Evolutionary conservation across 2,888 invertebrate genomes (phyloP).

Genomic region (Apamea anceps): DNA sequence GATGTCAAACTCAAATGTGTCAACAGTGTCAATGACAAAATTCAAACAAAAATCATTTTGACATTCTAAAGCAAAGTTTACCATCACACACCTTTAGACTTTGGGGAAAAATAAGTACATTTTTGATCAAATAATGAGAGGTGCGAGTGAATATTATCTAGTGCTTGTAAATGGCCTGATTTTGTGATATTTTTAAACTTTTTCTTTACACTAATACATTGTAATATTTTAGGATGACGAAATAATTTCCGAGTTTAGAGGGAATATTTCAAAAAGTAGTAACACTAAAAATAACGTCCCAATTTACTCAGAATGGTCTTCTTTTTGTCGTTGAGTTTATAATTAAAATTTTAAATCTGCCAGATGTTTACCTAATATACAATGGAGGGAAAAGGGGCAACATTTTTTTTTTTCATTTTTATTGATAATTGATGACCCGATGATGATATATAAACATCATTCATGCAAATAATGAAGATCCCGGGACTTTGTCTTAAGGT

Average conservation of each 20-base stretch:
- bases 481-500: too few relatives aligned
- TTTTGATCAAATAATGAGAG: background rate
- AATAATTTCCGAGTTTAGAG: background rate
- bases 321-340: too few relatives aligned
- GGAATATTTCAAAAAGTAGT: background rate
- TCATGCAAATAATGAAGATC: too few relatives aligned
- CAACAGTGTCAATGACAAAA: constrained; percentile 34
- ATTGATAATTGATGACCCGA: too few relatives aligned
- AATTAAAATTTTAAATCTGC: too few relatives aligned
- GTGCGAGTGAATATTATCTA: background rate
- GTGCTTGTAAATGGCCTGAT: background rate
- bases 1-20: constrained; percentile 56
- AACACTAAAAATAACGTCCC: background rate
- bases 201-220: background rate
- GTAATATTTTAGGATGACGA: background rate
- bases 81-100: background rate
- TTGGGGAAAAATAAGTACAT: background rate
- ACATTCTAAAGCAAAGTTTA: constrained; percentile 9
- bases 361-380: too few relatives aligned
- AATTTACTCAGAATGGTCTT: background rate
- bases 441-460: too few relatives aligned
- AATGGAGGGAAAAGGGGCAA: too few relatives aligned
- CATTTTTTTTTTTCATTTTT: too few relatives aligned
- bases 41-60: constrained; percentile 15
- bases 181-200: background rate